Evolutionary conservation across 2,888 invertebrate species (phyloP).

Genomic region (Drosophila maculinotata): DNA sequence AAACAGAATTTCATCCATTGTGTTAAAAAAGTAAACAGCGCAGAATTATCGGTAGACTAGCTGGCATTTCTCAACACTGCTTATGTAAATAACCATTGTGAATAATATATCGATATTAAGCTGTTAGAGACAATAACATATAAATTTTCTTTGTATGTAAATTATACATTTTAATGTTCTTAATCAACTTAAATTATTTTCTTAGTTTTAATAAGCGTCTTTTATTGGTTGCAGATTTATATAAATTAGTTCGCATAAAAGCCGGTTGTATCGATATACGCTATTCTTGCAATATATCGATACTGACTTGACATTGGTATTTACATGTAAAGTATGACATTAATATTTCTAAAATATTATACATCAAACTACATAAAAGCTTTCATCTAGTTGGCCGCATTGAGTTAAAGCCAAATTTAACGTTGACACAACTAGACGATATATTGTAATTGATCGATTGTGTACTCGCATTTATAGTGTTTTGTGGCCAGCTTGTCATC

Average conservation of each 20-base stretch:
- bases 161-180: no score
- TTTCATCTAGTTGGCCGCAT: neutral
- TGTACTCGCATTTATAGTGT: constrained; percentile 5
- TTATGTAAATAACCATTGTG: neutral
- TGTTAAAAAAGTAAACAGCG: constrained; percentile 19
- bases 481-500: constrained; percentile 22
- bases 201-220: no score
- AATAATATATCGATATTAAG: neutral
- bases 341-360: no score
- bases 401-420: neutral
- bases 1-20: constrained; percentile 81
- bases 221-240: no score
- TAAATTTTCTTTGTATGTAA: no score
- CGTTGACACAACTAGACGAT: neutral
- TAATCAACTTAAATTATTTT: no score
- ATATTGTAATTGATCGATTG: constrained; percentile 15
- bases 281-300: no score
- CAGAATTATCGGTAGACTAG: neutral
- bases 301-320: no score
- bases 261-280: no score
- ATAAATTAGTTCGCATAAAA: no score
- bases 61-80: neutral
- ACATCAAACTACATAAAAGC: neutral
- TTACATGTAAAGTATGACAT: no score
- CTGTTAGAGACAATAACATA: neutral